Evolutionary conservation across 1,140 invertebrate species (phyloP).

Genomic region (Trichogramma pretiosum): DNA sequence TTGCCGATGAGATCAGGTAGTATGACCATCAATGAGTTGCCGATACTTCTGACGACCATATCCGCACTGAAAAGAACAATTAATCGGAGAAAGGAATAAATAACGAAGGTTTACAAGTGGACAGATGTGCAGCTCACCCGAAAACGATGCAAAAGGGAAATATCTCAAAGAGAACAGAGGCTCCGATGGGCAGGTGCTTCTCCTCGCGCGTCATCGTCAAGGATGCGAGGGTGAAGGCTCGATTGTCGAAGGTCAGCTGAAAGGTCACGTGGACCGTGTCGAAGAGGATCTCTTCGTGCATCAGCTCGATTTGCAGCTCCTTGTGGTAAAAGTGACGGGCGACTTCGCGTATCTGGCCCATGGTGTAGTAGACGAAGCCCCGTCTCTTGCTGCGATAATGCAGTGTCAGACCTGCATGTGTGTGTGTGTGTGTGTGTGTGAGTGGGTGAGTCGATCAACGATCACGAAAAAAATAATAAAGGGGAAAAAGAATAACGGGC

Average conservation of each 20-base stretch:
- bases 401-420: constrained; percentile 67
- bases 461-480: constrained; percentile 14
- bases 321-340: constrained; percentile 87
- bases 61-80: constrained; percentile 63
- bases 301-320: constrained; percentile 82
- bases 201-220: constrained; percentile 76
- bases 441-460: neutral
- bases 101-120: neutral
- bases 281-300: constrained; percentile 75
- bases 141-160: constrained; percentile 97
- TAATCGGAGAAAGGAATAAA: neutral
- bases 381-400: constrained; percentile 88
- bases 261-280: constrained; percentile 91
- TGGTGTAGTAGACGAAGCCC: constrained; percentile 92
- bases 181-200: constrained; percentile 76
- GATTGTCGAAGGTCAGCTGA: constrained; percentile 88
- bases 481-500: neutral
- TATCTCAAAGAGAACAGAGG: constrained; percentile 87
- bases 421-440: too few species aligned
- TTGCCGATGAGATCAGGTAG: constrained; percentile 78
- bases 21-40: constrained; percentile 85
- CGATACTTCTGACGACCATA: constrained; percentile 82
- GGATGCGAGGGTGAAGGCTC: constrained; percentile 71
- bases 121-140: too few species aligned
- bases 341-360: constrained; percentile 91